Evolutionary conservation across 2,797 vertebrate species (phyloP), one percentile per base, ranked within the genome.

Genomic region (Heterohyrax brucei): DNA sequence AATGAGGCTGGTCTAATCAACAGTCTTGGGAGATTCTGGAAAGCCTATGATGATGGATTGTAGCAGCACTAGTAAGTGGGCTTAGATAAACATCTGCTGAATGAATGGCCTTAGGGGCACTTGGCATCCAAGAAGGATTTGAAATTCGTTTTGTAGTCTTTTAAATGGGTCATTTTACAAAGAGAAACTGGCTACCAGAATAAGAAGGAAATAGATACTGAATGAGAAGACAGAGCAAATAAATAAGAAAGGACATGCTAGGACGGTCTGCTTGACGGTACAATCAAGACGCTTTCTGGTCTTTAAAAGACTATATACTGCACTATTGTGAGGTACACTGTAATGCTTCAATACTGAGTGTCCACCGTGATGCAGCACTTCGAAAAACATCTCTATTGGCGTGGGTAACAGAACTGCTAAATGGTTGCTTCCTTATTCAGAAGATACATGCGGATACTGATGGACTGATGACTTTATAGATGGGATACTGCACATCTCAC

Each of bases 261-360:
- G 94, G 96, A 96, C 85, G 59, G 59, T 91, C 16, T 44, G 13
- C 73, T 96, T 95, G 92, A 26, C 92, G 87, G 96, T 30, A n/a
- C 92, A 97, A 78, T 95, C 53, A 87, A 94, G 87, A 96, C 62
- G 64, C 87, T 78, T 97, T 95, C 96, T 96, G 89, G 92, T 97
- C 96, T 82, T 48, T 89, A 97, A 97, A 18, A 75, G 21, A 96
- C 90, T 93, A 95, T 33, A 50, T 18, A 30, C 39, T 97, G 79
- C 76, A 88, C 95, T 70, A 77, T 46, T n/a, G 18, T 83, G 75
- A 80, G 92, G 75, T 81, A 96, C 79, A 92, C 80, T 95, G 30
- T 88, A 95, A 70, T 88, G 68, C 94, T 68, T 44, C 95, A 96
- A 82, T 83, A 95, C 50, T 89, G 50, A 19, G 92, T 92, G 97